phyloP scores from a whole-genome alignment of 1,140 invertebrate genomes.

The Caerostris darwini region DNA sequence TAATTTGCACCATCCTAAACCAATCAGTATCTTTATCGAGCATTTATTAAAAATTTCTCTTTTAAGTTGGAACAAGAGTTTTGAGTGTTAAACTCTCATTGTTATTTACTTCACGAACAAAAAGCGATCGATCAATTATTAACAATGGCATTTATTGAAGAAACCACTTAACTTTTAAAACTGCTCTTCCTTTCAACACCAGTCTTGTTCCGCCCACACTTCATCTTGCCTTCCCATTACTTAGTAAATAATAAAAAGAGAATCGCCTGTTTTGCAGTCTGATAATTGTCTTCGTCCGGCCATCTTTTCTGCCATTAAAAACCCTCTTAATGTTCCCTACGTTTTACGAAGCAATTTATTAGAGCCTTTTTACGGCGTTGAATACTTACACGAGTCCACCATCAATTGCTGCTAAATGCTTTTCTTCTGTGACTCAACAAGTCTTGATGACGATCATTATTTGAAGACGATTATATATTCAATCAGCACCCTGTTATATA shows the following conservation, averaged over 20 bases:
- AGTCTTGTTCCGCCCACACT: neutral
- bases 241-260: neutral
- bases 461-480: too few relatives aligned
- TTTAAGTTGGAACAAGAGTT: too few relatives aligned
- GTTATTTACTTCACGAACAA: neutral
- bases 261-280: neutral
- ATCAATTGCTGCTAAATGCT: neutral
- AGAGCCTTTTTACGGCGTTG: neutral
- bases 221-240: neutral
- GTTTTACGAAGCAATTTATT: slow-evolving; percentile 51
- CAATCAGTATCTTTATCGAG: too few relatives aligned
- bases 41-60: too few relatives aligned
- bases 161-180: slow-evolving; percentile 7
- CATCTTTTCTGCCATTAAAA: slow-evolving; percentile 58
- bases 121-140: neutral
- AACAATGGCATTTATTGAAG: neutral
- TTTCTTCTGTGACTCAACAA: neutral
- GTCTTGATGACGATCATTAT: neutral
- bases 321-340: neutral
- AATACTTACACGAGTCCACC: neutral
- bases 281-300: slow-evolving; percentile 58
- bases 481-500: too few relatives aligned
- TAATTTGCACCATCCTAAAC: too few relatives aligned
- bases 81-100: neutral
- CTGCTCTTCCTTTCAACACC: neutral